phyloP scores from a whole-genome alignment of 2,888 invertebrate genomes.

The Calephelis perditalis region DNA sequence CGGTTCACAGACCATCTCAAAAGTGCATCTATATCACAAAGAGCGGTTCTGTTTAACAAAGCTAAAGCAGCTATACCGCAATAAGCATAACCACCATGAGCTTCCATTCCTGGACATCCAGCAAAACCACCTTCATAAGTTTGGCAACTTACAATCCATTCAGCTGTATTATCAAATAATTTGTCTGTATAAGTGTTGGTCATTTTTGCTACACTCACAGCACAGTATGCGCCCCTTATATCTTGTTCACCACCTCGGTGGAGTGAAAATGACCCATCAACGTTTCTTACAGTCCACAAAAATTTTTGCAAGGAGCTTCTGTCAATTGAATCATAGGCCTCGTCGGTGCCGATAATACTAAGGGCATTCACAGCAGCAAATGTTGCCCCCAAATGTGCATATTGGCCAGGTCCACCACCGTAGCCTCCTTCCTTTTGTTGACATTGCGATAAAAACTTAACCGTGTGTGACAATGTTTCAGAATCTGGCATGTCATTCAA shows the following conservation, averaged over 20 bases:
- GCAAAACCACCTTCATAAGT: constrained; percentile 99
- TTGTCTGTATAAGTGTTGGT: constrained; percentile 87
- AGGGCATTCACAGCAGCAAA: constrained; percentile 97
- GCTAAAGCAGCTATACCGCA: constrained; percentile 96
- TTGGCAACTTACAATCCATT: constrained; percentile 97
- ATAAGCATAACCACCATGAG: constrained; percentile 99
- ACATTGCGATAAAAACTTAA: constrained; percentile 76
- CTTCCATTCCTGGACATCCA: constrained; percentile 93
- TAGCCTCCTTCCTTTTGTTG: constrained; percentile 92
- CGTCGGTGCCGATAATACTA: constrained; percentile 91
- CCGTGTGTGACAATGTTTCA: constrained; percentile 54
- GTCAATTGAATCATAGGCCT: constrained; percentile 92
- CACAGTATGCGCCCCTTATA: constrained; percentile 98
- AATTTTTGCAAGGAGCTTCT: constrained; percentile 86
- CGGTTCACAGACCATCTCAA: constrained; percentile 92
- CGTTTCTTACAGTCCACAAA: constrained; percentile 85
- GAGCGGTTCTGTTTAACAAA: constrained; percentile 85
- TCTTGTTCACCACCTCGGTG: constrained; percentile 96
- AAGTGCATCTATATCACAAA: constrained; percentile 87
- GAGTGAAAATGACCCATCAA: constrained; percentile 94
- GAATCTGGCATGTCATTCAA: constrained; percentile 67
- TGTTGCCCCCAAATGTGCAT: constrained; percentile 96
- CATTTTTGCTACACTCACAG: constrained; percentile 91
- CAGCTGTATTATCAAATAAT: constrained; percentile 90
- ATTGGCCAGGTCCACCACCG: constrained; percentile 95